These are phyloP conservation scores for Noctua pronuba DNA, from an alignment of 2,888 invertebrate species.

Conservation along the genomic window DNA sequence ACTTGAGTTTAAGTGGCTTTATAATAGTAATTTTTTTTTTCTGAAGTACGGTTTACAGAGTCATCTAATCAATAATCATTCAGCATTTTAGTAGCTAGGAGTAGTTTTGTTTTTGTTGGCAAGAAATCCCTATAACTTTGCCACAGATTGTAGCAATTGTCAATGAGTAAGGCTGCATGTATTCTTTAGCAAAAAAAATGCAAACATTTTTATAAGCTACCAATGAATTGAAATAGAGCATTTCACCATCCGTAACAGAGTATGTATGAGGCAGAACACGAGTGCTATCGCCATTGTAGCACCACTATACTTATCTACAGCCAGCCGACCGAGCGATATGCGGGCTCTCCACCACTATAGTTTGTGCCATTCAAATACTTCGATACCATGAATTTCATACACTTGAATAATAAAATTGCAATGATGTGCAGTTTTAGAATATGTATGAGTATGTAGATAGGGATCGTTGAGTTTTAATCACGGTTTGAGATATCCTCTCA, in stretches of 20 bases:
- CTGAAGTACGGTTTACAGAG: too few species aligned
- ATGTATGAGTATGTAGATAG: constrained; percentile 16
- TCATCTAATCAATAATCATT: neutral
- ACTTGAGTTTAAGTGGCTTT: neutral
- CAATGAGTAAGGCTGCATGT: neutral
- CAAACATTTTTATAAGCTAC: neutral
- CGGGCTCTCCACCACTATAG: constrained; percentile 74
- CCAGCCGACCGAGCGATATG: constrained; percentile 77
- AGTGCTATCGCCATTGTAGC: constrained; percentile 66
- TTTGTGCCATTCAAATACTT: constrained; percentile 69
- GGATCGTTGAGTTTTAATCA: constrained; percentile 26
- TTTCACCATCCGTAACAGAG: constrained; percentile 39
- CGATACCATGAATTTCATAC: constrained; percentile 59
- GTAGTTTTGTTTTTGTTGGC: too few species aligned
- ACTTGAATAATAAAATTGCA: constrained; percentile 59
- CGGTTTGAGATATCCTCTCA: constrained; percentile 3
- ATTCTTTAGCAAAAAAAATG: neutral
- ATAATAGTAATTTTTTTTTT: neutral
- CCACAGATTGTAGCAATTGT: neutral
- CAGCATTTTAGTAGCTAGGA: neutral
- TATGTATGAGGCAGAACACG: constrained; percentile 56
- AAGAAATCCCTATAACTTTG: neutral
- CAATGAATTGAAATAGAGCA: constrained; percentile 66
- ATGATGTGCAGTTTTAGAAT: constrained; percentile 51
- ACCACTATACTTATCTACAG: constrained; percentile 74